Evolutionary conservation across 2,113 vertebrate species (phyloP), one percentile per base, ranked within the genome.

Genomic region (Nycticebus coucang): DNA sequence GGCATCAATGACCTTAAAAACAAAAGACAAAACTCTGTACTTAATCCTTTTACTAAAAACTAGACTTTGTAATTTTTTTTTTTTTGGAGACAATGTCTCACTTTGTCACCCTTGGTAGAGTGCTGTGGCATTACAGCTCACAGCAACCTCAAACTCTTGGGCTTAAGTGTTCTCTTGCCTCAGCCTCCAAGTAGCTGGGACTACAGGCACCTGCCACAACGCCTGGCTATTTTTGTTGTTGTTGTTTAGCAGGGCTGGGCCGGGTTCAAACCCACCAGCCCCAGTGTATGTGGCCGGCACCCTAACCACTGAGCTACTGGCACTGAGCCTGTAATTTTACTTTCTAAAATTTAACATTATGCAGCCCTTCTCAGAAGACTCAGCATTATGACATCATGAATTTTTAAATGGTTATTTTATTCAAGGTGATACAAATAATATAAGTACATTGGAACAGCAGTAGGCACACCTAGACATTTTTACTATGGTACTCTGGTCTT

Each of bases 1-100:
- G 95, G 95, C 94, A 95, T 97, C 96, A 94, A 81, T 95, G 95
- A 94, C 93, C 96, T 97, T 97, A 91, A 94, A 95, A 88, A 64
- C 79, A 86, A 95, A 91, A 82, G 96, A 66, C 97, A 91, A 82
- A 97, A 66, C 97, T 96, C 71, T 62, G 5, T 96, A 96, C 72
- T 69, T 2, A 15, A 90, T 95, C 55, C 85, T 87, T 89, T 98
- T 94, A 88, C 92, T 93, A 87, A 97, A 95, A 94, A 57, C 50
- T 57, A 35, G 83, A n/a, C 71, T 85, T 85, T 82, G 24, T 95
- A 85, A 92, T 77, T 84, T 94, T 86, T 94, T 78, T 83, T 93
- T 93, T 68, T 81, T 50, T 50, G 4, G 45, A 50, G 45, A 50
- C 8, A 50, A 8, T 9, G 45, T 50, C 45, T 50, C 45, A 50